phyloP scores from a whole-genome alignment of 2,888 invertebrate species.

The Dynastes maya region DNA sequence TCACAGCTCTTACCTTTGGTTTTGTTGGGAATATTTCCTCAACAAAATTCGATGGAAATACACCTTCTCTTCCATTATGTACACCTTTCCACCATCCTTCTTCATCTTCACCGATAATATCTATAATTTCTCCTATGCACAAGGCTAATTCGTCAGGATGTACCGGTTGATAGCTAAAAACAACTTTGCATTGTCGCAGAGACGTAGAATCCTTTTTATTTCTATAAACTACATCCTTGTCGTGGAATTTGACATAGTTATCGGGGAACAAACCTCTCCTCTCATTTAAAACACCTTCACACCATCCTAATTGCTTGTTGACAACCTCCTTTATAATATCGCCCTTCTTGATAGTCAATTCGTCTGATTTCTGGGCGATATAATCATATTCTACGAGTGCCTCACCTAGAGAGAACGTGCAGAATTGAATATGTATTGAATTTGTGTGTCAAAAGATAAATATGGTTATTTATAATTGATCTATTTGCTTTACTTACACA shows the following conservation, averaged over 20 bases:
- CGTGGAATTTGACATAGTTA: conserved; percentile 86
- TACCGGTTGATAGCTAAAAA: conserved; percentile 93
- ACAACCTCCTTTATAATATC: conserved; percentile 88
- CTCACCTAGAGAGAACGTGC: conserved; percentile 73
- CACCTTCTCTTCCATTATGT: conserved; percentile 86
- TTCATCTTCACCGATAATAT: conserved; percentile 92
- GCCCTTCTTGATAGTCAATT: conserved; percentile 87
- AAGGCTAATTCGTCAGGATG: conserved; percentile 95
- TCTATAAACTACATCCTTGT: conserved; percentile 57
- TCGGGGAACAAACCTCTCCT: conserved; percentile 93
- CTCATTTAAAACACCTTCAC: conserved; percentile 89
- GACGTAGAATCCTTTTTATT: conserved; percentile 65
- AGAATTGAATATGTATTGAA: conserved; percentile 29
- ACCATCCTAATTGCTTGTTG: conserved; percentile 89
- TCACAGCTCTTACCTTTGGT: conserved; percentile 60
- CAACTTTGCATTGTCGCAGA: conserved; percentile 84
- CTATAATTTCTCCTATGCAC: conserved; percentile 90
- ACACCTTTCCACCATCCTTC: conserved; percentile 96
- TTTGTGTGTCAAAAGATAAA: conserved; percentile 34
- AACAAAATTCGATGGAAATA: conserved; percentile 98
- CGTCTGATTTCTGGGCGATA: conserved; percentile 88
- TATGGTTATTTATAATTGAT: conserved; percentile 24
- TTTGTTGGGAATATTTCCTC: conserved; percentile 68
- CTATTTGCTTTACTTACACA: conserved; percentile 55
- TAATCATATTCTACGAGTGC: conserved; percentile 92